A percentile compares a stretch with the other conserved stretches of the same genome.
Conservation (phyloP, 2,888 invertebrate genomes). For the Noctuana brunneofusca region DNA sequence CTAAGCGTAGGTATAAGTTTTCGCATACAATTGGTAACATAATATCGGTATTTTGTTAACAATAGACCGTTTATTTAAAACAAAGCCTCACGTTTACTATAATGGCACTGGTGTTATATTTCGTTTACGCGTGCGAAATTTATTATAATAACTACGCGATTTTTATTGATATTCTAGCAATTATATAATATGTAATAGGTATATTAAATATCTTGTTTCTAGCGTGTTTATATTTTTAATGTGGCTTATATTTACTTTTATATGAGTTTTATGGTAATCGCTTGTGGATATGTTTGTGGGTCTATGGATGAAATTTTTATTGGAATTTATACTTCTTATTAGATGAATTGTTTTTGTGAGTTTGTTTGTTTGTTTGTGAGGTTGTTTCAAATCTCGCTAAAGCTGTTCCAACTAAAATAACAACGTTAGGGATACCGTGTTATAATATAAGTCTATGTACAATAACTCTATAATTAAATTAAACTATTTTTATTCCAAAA, state of each 20-base stretch:
- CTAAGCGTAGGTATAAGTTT: background rate
- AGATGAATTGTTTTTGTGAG: no score
- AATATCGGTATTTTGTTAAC: slow-evolving; percentile 32
- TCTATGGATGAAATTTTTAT: no score
- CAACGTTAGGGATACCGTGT: no score
- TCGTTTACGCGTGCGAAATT: slow-evolving; percentile 6
- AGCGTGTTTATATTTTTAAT: background rate
- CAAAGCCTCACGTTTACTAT: slow-evolving; percentile 8
- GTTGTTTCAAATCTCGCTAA: no score
- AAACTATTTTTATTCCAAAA: background rate
- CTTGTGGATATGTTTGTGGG: no score
- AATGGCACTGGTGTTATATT: slow-evolving; percentile 19
- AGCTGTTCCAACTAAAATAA: no score
- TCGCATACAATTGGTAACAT: slow-evolving; percentile 18
- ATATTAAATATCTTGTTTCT: no score
- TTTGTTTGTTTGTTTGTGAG: no score
- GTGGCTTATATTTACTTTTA: background rate
- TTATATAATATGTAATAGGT: background rate
- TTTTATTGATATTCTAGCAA: background rate
- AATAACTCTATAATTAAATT: no score
- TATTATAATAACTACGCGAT: slow-evolving; percentile 2
- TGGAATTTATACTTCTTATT: no score
- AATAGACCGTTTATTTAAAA: slow-evolving; percentile 26
- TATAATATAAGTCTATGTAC: no score
- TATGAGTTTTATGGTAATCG: no score